Evolutionary conservation across 2,113 vertebrate genomes (phyloP).

Genomic region (Desmodus rotundus): DNA sequence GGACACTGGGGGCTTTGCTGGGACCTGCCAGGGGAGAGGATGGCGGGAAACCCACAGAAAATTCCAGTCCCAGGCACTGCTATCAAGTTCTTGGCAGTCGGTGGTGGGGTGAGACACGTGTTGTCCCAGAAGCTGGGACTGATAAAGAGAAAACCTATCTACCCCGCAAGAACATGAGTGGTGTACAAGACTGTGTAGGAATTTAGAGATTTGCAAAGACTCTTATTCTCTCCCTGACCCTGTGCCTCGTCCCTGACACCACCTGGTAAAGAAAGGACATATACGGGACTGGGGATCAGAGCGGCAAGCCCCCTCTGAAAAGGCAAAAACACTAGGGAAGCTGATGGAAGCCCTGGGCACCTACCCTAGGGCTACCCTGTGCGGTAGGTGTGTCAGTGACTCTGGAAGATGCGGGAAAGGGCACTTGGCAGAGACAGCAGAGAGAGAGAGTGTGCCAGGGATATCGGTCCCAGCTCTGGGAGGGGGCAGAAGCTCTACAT

Average conservation of each 20-base stretch:
- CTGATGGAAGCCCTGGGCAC: not conserved
- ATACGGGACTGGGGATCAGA: not conserved
- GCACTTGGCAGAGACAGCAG: not conserved
- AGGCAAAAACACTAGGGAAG: not conserved
- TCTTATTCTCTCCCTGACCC: not conserved
- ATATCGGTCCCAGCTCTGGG: not conserved
- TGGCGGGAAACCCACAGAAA: not conserved
- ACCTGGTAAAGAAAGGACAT: not conserved
- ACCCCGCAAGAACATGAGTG: not conserved
- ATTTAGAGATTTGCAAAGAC: not conserved
- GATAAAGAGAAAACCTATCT: not conserved
- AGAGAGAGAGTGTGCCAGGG: too few species aligned
- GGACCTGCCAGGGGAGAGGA: not conserved
- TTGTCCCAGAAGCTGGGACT: not conserved
- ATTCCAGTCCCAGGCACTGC: not conserved
- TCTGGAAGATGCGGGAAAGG: not conserved
- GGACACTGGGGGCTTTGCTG: not conserved
- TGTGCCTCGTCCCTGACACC: not conserved
- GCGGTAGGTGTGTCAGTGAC: not conserved
- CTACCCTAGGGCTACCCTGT: not conserved
- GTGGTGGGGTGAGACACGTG: not conserved
- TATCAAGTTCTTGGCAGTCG: not conserved
- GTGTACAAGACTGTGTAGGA: not conserved
- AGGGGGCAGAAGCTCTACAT: not conserved
- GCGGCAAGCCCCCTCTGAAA: not conserved